Base-by-base conservation (phyloP, 2,797 vertebrate species). In the Melanotaenia nigrans region DNA sequence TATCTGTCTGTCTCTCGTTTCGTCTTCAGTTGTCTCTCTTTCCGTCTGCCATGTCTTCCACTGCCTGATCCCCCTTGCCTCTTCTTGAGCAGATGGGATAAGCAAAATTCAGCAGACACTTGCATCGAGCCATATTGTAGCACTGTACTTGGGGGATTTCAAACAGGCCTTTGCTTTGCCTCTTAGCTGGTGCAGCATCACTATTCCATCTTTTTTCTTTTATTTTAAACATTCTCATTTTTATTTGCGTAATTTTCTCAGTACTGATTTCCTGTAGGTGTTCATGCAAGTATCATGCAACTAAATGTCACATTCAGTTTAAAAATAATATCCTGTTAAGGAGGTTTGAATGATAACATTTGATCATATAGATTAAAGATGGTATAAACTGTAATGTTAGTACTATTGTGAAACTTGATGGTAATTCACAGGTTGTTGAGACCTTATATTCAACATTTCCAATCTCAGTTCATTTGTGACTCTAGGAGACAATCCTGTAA, bases 61-160 rank as follows among this genome's bases (percentile, higher is more conserved):
- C 65, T 78, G 69, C 73, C 81, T 84, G 68, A 87, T 71, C 66
- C 63, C 73, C 76, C 63, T 71, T 71, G 65, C 58, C 61, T 65
- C 38, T 68, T 73, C 73, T 76, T 63, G 62, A 89, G 71, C 90
- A 92, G 90, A 91, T 92, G 90, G 88, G 71, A 80, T 79, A 78
- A 82, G 79, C 40, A 77, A 70, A 72, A 84, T 72, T 84, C 54
- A 80, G 61, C 40, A 14, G 75, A 87, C 81, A 82, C 78, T 84
- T 87, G 76, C 84, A 85, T 84, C 79, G 55, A 78, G 70, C 77
- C 86, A 87, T 81, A 81, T 86, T 88, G 78, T 77, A 73, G 75
- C 75, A 70, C 63, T 62, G 68, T 62, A 90, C 74, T 81, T 45
- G 30, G 57, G 74, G 85, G 78, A 81, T 73, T 83, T 76, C 56